Conservation (phyloP, 2,888 invertebrate species). For the Pomacea canaliculata region DNA sequence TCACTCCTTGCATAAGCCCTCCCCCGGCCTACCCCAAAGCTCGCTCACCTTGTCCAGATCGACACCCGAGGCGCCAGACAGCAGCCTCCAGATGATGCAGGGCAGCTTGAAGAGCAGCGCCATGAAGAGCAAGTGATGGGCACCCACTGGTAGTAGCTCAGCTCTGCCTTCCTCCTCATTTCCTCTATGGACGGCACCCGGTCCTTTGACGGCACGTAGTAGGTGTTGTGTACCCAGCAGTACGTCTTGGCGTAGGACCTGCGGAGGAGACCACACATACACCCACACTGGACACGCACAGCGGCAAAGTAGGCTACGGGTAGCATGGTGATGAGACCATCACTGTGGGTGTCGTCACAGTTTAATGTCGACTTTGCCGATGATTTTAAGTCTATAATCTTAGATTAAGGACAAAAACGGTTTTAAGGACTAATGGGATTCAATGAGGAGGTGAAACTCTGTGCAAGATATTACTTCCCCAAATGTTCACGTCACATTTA, state of each 20-base stretch:
- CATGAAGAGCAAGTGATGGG: slow-evolving; percentile 58
- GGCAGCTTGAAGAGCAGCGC: slow-evolving; percentile 58
- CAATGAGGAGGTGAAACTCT: no score
- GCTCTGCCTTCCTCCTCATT: slow-evolving; percentile 41
- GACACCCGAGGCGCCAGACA: slow-evolving; percentile 52
- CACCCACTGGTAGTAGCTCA: slow-evolving; percentile 64
- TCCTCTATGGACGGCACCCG: slow-evolving; percentile 43
- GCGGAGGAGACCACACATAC: slow-evolving; percentile 22
- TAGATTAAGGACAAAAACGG: no score
- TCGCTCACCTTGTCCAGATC: slow-evolving; percentile 46
- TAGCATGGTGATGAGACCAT: no score
- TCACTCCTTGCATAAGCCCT: no score
- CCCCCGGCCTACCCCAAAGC: not conserved
- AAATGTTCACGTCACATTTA: no score
- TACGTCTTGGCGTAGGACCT: slow-evolving; percentile 54
- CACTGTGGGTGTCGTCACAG: no score
- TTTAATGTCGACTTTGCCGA: no score
- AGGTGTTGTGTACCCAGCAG: slow-evolving; percentile 63
- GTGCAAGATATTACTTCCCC: no score
- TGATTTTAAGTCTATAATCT: no score
- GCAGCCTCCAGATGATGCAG: slow-evolving; percentile 53
- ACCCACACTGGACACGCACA: no score
- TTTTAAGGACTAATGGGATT: no score
- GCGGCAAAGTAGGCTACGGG: no score
- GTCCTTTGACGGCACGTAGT: slow-evolving; percentile 51